Evolutionary conservation across 2,888 invertebrate genomes (phyloP), one percentile per base, ranked within the genome.

Genomic region (Acrobasis consociella): DNA sequence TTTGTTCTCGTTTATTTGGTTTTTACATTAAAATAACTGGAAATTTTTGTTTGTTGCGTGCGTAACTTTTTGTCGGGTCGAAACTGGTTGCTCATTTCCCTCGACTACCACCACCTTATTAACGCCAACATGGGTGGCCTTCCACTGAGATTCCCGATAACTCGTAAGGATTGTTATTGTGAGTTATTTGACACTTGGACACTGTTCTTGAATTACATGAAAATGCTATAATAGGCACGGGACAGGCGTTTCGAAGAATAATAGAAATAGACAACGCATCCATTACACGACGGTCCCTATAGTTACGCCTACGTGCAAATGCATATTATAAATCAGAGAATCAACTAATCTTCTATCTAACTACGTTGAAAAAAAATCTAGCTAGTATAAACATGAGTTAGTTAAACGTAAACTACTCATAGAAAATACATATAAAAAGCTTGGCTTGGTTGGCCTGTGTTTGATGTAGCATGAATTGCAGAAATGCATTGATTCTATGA

Each of bases 101-200:
- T 52, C 11, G 22, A 46, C 58, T 15, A 49, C 49, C 31, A 9
- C 9, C 9, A 37, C 9, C 16, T 59, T 42, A 56, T 55, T 42
- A 39, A 56, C 37, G 5, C 38, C 13, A 50, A 9, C 59, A 58
- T 42, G 60, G 60, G 60, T 60, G 60, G 60, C 60, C 51, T 38
- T 37, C 13, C 31, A 51, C 42, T 17, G 22, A 9, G 38, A 50
- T 51, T 51, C 10, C 39, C 22, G 60, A 60, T 60, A 60, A 51
- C 50, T 17, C n/a, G 15, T 39, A 60, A 60, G 42, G 38, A 60
- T 52, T 55, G 55, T 49, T 49, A 49, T 49, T 53, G 42, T 49
- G 16, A 55, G 55, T 49, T 62, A 62, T 62, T 55, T 55, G 55
- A 62, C 49, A 62, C 55, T 55, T 13, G 37, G 55, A 22, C 16